Evolutionary conservation across 2,113 vertebrate genomes (phyloP), one percentile per base, ranked within the genome.

Genomic region (Gnathonemus echidnorhynchus): DNA sequence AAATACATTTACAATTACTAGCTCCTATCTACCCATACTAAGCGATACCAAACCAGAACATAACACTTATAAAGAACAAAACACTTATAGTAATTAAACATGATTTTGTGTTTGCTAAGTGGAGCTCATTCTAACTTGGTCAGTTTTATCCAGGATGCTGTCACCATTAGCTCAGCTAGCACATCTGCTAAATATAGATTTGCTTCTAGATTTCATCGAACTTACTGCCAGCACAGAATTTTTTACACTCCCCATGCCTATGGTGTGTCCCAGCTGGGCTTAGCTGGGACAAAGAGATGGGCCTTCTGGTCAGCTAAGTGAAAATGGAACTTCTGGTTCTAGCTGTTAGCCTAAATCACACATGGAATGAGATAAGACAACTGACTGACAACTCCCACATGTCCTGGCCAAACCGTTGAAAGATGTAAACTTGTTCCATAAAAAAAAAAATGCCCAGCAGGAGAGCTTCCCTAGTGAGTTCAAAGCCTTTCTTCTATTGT

Each of bases 221-320:
- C 62, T 70, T 70, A 80, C 31, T 80, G 35, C 39, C 74, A 80
- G 35, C 62, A 66, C 58, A 31, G 31, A 80, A 42, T 80, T 80
- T 80, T 17, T 80, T 80, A 19, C 74, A 80, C 15, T 80, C 31
- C 35, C 74, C 39, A 39, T 42, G 35, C 35, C 35, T 80, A 39
- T n/a, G 74, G 74, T 80, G 15, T 80, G 10, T 80, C 35, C 74
- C 74, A 80, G 31, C 31, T 35, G 74, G 74, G 35, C 35, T 77
- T 77, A 39, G 31, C 74, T 80, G 74, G 74, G 74, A 80, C 35
- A 80, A 35, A 80, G 31, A 35, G 35, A 80, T 80, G 74, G 74
- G 31, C 35, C 31, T 80, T 80, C 74, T 80, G 35, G 74, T 80
- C 74, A 80, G 74, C 74, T 80, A 80, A 80, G 74, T 80, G 74